Percentiles rank a stretch among this genome's conserved stretches.
These are phyloP conservation scores for Octomys mimax DNA, from an alignment of 2,797 vertebrate genomes.

Conservation along the genomic window DNA sequence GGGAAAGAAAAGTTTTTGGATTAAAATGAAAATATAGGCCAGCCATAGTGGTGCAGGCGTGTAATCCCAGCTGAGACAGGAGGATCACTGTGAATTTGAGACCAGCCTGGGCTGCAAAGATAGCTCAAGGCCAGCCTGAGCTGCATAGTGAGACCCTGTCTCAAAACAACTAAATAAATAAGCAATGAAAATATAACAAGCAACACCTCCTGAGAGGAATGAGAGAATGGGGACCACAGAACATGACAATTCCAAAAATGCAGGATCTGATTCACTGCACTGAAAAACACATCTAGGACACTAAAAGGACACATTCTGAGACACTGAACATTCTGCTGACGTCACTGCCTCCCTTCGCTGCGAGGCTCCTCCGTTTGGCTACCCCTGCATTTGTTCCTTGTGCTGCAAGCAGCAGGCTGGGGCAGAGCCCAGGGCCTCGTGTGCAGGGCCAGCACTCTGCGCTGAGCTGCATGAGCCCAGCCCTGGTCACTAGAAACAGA, in stretches of 20 bases:
- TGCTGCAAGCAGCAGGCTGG: not conserved
- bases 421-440: not conserved
- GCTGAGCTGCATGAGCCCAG: not conserved
- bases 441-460: not conserved
- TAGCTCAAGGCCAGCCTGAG: too few species aligned
- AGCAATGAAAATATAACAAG: too few species aligned
- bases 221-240: not conserved
- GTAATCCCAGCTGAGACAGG: too few species aligned
- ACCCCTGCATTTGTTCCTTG: not conserved
- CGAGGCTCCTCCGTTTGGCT: constrained; percentile 27
- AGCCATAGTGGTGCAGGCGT: too few species aligned
- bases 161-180: too few species aligned
- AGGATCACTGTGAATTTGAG: too few species aligned
- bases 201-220: not conserved
- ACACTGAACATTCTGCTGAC: not conserved
- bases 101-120: too few species aligned
- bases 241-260: constrained; percentile 17
- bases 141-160: too few species aligned
- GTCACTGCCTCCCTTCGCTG: constrained; percentile 13
- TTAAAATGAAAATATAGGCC: constrained; percentile 43
- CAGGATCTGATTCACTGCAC: constrained; percentile 5
- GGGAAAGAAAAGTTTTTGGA: constrained; percentile 4
- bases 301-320: not conserved
- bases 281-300: constrained; percentile 27
- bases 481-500: not conserved